Conservation (phyloP, 2,888 invertebrate species). For the Polydrusus pterygomalis region DNA sequence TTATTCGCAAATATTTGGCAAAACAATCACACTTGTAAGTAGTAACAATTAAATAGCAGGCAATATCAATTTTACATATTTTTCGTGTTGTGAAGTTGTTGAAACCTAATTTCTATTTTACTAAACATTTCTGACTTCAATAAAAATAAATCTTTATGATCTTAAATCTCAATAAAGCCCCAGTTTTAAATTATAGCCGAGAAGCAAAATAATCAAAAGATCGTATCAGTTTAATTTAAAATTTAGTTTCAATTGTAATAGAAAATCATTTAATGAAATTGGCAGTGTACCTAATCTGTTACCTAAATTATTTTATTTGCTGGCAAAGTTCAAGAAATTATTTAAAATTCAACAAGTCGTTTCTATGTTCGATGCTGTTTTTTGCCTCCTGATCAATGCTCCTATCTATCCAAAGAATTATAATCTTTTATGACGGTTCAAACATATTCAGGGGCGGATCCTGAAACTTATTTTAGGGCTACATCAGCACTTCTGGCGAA, state of each 20-base stretch:
- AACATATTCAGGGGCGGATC: no score
- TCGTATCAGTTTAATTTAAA: constrained; percentile 36
- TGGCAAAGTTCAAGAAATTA: constrained; percentile 1
- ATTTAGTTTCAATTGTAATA: constrained; percentile 15
- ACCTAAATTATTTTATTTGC: neutral
- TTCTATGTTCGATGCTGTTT: no score
- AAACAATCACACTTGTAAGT: neutral
- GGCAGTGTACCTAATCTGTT: neutral
- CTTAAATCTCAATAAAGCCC: constrained; percentile 41
- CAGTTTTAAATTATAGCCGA: constrained; percentile 26
- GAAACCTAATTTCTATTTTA: neutral
- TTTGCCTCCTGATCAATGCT: no score
- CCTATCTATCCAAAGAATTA: no score
- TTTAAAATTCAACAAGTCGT: neutral
- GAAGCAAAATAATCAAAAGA: constrained; percentile 40
- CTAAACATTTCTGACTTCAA: constrained; percentile 19
- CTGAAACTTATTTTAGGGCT: no score
- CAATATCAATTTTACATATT: neutral
- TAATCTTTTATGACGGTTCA: no score
- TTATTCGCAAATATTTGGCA: neutral
- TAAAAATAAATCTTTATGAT: constrained; percentile 22
- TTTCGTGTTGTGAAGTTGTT: neutral
- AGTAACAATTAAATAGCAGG: neutral
- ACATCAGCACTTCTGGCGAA: no score
- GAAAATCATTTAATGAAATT: constrained; percentile 5